Percentiles rank a stretch among this genome's conserved stretches.
These are phyloP conservation scores for Mustela lutreola DNA, from an alignment of 2,113 vertebrate species.

Conservation along the genomic window DNA sequence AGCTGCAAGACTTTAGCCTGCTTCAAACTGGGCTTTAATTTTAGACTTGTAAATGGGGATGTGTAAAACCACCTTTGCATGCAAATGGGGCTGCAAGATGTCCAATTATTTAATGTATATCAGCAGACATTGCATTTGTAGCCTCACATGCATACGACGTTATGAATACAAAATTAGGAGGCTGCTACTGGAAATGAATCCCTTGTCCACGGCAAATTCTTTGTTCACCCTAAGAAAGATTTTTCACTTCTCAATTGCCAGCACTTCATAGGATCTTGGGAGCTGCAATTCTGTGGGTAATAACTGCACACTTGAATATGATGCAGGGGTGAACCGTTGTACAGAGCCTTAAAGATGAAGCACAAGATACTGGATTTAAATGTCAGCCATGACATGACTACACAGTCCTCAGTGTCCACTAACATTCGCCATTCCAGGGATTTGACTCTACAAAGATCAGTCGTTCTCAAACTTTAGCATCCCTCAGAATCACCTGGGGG, in stretches of 20 bases:
- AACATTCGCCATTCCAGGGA: not conserved
- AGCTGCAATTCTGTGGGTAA: not conserved
- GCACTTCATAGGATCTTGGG: conserved; percentile 18
- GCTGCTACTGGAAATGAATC: conserved; percentile 66
- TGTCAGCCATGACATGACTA: not conserved
- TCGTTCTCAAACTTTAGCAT: not conserved
- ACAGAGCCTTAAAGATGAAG: conserved; percentile 20
- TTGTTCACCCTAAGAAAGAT: conserved; percentile 65
- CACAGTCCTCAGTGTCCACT: not conserved
- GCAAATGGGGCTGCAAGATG: conserved; percentile 70
- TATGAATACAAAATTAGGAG: conserved; percentile 76
- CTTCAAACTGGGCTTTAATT: conserved; percentile 75
- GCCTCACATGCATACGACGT: not conserved
- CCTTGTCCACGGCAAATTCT: conserved; percentile 60
- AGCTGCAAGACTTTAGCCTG: conserved; percentile 55
- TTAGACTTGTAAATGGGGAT: conserved; percentile 70
- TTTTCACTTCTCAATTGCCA: conserved; percentile 56
- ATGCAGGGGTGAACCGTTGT: not conserved
- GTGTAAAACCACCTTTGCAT: conserved; percentile 69
- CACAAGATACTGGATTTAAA: not conserved
- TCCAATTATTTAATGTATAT: conserved; percentile 71
- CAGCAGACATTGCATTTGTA: conserved; percentile 56
- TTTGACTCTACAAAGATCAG: not conserved
- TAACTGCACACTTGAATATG: not conserved
- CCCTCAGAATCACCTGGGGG: not conserved